Evolutionary conservation across 1,140 invertebrate genomes (phyloP).

Genomic region (Fopius arisanus): DNA sequence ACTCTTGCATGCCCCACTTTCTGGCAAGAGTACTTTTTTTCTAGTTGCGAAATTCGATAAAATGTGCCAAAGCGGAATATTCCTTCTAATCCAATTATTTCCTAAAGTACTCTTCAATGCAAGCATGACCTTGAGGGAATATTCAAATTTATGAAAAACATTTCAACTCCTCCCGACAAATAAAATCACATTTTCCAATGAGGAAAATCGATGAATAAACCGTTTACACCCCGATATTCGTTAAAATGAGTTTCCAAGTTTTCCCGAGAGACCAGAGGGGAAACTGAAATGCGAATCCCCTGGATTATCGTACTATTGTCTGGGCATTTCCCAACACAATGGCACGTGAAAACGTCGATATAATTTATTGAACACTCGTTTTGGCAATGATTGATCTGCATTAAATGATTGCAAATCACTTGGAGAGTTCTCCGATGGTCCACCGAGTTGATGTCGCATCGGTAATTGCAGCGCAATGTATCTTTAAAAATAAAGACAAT

Average conservation of each 20-base stretch:
- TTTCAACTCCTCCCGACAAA: neutral
- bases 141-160: too few species aligned
- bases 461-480: neutral
- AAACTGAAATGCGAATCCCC: neutral
- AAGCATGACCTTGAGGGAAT: too few species aligned
- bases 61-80: too few species aligned
- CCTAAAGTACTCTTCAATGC: too few species aligned
- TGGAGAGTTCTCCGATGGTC: neutral
- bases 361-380: neutral
- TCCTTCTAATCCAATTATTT: too few species aligned
- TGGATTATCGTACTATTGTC: neutral
- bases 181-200: neutral
- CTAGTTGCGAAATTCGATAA: too few species aligned
- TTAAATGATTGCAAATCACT: neutral
- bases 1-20: too few species aligned
- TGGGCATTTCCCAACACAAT: neutral
- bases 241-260: neutral
- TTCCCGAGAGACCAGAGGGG: neutral
- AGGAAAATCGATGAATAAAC: neutral
- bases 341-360: neutral
- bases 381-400: neutral
- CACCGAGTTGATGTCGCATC: neutral
- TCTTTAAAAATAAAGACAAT: constrained; percentile 24
- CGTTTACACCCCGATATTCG: neutral
- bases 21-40: too few species aligned